Base-by-base conservation (phyloP, 2,888 invertebrate genomes). In the Cloeon dipterum region DNA sequence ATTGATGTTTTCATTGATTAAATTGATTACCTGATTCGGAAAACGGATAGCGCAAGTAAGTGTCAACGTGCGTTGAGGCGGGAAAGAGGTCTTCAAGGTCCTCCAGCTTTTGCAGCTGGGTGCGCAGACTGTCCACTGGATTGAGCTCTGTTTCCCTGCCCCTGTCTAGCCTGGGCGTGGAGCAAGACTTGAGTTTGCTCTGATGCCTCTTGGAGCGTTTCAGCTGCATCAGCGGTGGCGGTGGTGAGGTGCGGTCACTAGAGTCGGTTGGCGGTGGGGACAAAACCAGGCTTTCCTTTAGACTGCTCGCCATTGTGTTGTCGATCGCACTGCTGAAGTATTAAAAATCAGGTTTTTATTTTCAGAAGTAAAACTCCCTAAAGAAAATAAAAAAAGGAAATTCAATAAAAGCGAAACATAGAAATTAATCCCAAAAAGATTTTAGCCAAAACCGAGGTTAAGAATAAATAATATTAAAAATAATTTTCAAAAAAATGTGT, bases 81-180 rank as follows among this genome's bases (percentile, higher is more conserved):
- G 75, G 76, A 47, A 82, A 73, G 54, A 81, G 77, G 49, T 82
- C 82, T 49, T 81, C 82, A 26, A 82, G 57, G 49, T 81, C 81
- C 48, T 82, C 82, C 20, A 82, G 57, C 49, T 81, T 79, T 44
- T 81, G 71, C 39, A 82, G 55, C 51, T 82, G 82, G 47, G 75
- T 71, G 1, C 81, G 62, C n/a, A 81, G 58, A 40, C 77, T 76
- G 49, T 82, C 82, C 10, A 82, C 65, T 0, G 81, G 79, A 37
- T 74, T 74, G 29, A 37, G 36, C n/a, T n/a, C n/a, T 5, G 39
- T 35, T 19, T 26, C 33, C 11, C 36, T 17, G 7, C 35, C 35
- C 23, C 34, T 34, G 21, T 35, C 71, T 5, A 72, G 59, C n/a
- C 73, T 62, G 1, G 72, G 71, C 0, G 74, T 71, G 0, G 74